Base-by-base conservation (phyloP, 1,140 invertebrate species). In the Gryon sp. region DNA sequence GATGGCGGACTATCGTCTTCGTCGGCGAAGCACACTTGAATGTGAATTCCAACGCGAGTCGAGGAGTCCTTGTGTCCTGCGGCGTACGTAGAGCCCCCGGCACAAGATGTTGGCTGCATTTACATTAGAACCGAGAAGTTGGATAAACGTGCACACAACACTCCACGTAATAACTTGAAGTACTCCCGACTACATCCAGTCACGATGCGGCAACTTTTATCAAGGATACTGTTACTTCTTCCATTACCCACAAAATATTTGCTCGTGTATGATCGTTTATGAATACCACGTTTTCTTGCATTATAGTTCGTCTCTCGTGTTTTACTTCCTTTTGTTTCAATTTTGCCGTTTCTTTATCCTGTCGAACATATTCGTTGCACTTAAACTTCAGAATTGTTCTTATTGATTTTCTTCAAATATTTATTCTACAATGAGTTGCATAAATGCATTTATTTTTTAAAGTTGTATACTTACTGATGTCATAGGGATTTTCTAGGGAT, bases 81-180 rank as follows among this genome's bases (percentile, higher is more conserved):
- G 60, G 60, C 60, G 28, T 45, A 60, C 36, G 66, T 52, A 45
- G n/a, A n/a, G n/a, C n/a, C n/a, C n/a, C n/a, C 45, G 16, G 41
- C 57, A 52, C 34, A 74, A 66, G 53, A 66, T 66, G 60, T 46
- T 75, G 7, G n/a, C 15, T 48, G 46, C 53, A 66, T 75, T 75
- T 75, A 68, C 62, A 60, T 75, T 66, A 38, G 70, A 75, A 65
- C 45, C 53, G 70, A 38, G 53, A 60, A 36, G 43, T 50, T 45
- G 52, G 46, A 40, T 65, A 66, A 73, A 65, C 69, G 69, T 22
- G 45, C 20, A 28, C 52, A 34, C 43, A 38, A 66, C 62, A 36
- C 45, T 73, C 52, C 28, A 24, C 19, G 53, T 62, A 75, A 75
- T 75, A 75, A 75, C 62, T 68, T 24, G 8, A 40, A 66, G 40